These are phyloP conservation scores for Anastrepha ludens DNA, from an alignment of 1,140 invertebrate species.

Conservation along the genomic window DNA sequence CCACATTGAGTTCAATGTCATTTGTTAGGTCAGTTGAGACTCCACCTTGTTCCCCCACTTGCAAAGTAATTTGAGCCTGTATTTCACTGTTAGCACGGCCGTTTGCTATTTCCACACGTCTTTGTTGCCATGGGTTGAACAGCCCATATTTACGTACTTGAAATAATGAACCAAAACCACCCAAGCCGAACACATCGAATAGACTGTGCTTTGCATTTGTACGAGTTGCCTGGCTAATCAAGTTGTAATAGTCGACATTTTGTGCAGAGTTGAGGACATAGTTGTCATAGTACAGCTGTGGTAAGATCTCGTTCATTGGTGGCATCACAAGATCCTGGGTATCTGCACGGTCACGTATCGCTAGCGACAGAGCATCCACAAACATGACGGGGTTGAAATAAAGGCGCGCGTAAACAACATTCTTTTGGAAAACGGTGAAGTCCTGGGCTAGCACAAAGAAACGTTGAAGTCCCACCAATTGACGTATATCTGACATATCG, in stretches of 20 bases:
- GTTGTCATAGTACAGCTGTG: conserved; percentile 63
- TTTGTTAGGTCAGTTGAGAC: not conserved
- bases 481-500: conserved; percentile 54
- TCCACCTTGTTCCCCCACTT: not conserved
- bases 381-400: conserved; percentile 66
- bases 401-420: conserved; percentile 64
- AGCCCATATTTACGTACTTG: not conserved
- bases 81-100: not conserved
- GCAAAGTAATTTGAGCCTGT: conserved; percentile 5
- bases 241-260: not conserved
- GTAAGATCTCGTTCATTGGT: conserved; percentile 65
- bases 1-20: not conserved
- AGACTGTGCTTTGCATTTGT: conserved; percentile 58
- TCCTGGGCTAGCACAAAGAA: conserved; percentile 62
- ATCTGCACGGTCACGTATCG: conserved; percentile 64
- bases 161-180: not conserved
- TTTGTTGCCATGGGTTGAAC: not conserved
- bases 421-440: conserved; percentile 64
- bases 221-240: conserved; percentile 4
- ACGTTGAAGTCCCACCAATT: conserved; percentile 59
- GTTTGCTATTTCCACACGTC: not conserved
- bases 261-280: conserved; percentile 60
- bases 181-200: conserved; percentile 61
- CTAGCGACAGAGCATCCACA: conserved; percentile 63
- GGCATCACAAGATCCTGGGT: conserved; percentile 64